Percentiles rank a stretch among this genome's conserved stretches.
Evolutionary conservation across 1,140 invertebrate genomes (phyloP).

Genomic region (Drosophila seguyi): DNA sequence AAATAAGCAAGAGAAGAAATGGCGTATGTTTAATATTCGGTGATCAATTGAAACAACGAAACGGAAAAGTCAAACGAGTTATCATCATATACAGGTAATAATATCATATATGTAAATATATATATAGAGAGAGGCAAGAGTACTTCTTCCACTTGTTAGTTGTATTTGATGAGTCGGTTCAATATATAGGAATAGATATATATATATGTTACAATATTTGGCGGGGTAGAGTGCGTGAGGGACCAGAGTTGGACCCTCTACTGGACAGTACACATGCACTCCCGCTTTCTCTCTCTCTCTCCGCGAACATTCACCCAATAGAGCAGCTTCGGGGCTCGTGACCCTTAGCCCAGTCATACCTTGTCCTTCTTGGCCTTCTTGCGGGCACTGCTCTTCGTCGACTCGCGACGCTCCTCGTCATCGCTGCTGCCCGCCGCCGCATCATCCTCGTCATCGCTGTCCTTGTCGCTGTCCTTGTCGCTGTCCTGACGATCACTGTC

Average conservation of each 20-base stretch:
- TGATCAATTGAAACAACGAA: slow-evolving; percentile 79
- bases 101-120: slow-evolving; percentile 32
- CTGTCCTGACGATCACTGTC: slow-evolving; percentile 85
- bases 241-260: slow-evolving; percentile 2
- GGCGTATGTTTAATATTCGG: slow-evolving; percentile 84
- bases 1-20: slow-evolving; percentile 85
- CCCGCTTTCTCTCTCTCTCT: slow-evolving; percentile 9
- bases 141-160: slow-evolving; percentile 51
- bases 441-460: slow-evolving; percentile 84
- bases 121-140: slow-evolving; percentile 47
- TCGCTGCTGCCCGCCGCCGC: slow-evolving; percentile 63
- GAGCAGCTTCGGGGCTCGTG: neutral
- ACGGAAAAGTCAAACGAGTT: slow-evolving; percentile 72
- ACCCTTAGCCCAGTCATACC: slow-evolving; percentile 81
- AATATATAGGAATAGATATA: slow-evolving; percentile 44
- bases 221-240: slow-evolving; percentile 17
- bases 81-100: slow-evolving; percentile 72
- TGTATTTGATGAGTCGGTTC: slow-evolving; percentile 41
- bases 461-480: slow-evolving; percentile 56
- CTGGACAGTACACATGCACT: slow-evolving; percentile 25
- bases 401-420: slow-evolving; percentile 84
- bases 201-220: slow-evolving; percentile 43
- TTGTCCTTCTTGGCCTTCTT: slow-evolving; percentile 87
- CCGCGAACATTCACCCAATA: slow-evolving; percentile 4
- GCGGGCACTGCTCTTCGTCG: slow-evolving; percentile 70